Evolutionary conservation across 30 jellyfish, hydroid and myxozoan species (phyloP).

Genomic region (Turritopsis rubra): DNA sequence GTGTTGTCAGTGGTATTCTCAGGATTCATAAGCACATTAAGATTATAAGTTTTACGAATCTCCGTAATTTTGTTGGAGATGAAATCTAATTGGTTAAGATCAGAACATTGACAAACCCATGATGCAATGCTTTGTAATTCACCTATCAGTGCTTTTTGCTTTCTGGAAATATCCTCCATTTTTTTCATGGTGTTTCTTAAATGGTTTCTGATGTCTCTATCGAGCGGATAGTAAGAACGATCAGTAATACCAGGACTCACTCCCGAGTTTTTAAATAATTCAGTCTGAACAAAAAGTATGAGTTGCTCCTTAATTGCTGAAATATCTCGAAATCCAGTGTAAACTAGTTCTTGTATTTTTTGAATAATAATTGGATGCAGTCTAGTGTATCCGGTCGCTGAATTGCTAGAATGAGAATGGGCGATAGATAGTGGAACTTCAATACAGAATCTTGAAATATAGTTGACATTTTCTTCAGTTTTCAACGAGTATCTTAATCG

Average conservation of each 20-base stretch:
- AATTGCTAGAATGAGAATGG: neutral
- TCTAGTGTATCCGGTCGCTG: neutral
- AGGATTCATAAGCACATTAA: too few species aligned
- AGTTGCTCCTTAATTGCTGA: neutral
- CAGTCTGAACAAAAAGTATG: neutral
- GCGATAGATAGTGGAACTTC: neutral
- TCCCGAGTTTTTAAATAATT: neutral
- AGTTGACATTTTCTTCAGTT: neutral
- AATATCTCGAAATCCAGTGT: neutral
- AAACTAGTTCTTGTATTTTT: neutral
- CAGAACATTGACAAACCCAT: neutral
- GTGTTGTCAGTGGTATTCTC: neutral
- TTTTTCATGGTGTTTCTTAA: neutral
- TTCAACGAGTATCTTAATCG: neutral
- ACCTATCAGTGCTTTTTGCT: neutral
- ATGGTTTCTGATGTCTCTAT: neutral
- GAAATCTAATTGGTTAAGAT: neutral
- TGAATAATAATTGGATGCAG: neutral
- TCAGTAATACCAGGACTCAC: neutral
- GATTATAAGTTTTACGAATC: neutral
- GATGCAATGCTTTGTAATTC: neutral
- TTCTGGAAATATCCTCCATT: neutral
- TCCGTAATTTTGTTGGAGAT: neutral
- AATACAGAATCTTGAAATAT: neutral
- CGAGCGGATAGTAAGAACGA: neutral